Base-by-base conservation (phyloP, 2,888 invertebrate genomes). In the Pammene fasciana region DNA sequence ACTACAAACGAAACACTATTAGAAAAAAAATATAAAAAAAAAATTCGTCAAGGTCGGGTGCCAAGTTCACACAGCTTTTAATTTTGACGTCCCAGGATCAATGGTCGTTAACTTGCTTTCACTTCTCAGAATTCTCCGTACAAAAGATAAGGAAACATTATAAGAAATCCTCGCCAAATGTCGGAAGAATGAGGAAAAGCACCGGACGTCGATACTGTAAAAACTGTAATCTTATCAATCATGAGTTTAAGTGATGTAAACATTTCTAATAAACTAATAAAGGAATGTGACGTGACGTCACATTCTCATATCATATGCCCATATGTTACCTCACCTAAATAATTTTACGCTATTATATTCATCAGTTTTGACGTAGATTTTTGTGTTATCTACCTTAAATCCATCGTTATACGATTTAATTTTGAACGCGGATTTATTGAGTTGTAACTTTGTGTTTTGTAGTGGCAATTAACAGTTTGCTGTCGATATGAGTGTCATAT, bases 171-270 rank as follows among this genome's bases (percentile, higher is more conserved):
- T 9, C 10, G 41, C 41, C 18, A 61, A 61, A 48, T 62, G n/a
- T 52, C 38, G 46, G 1, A 60, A 61, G 55, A 59, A 56, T 41
- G 36, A 59, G 68, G 68, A 68, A 68, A 65, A 65, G 48, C 60
- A 46, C 50, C 61, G 61, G 61, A 61, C 18, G 38, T 50, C 10
- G 50, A 50, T 52, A 62, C n/a, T 26, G 50, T 18, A 62, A 62
- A 50, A 41, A 62, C n/a, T 26, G 50, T 18, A 62, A 62, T 62
- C 62, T 62, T 38, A 62, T 62, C 62, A 41, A 41, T 41, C 18
- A 18, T 41, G 18, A 38, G 18, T 50, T 62, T 61, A 10, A 48
- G 18, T 62, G 50, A 62, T 62, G 62, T 52, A 50, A 52, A 26
- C 62, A 62, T 41, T 62, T 62, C 62, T 50, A 10, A n/a, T 52